These are phyloP conservation scores for Protonemura montana DNA, from an alignment of 2,888 invertebrate species.

Conservation along the genomic window DNA sequence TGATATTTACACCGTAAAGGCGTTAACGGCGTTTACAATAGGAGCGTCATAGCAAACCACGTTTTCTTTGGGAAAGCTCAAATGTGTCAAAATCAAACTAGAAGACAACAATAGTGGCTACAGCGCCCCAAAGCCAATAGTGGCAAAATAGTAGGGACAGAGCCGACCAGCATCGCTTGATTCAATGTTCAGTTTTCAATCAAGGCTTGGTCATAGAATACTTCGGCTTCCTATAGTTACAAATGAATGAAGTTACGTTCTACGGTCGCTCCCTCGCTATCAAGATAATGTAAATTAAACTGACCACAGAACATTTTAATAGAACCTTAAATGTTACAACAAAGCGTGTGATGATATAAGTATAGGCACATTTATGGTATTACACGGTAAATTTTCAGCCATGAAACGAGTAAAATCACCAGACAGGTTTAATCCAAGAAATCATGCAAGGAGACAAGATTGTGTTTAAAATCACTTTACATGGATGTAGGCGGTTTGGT, in stretches of 20 bases:
- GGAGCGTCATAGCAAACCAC: constrained; percentile 20
- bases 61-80: constrained; percentile 33
- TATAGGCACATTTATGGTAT: no score
- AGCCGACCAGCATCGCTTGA: neutral
- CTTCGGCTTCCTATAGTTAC: no score
- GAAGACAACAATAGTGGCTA: constrained; percentile 17
- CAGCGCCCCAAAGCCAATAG: neutral
- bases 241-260: no score
- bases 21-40: constrained; percentile 19
- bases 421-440: neutral
- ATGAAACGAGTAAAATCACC: neutral
- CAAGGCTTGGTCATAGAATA: no score
- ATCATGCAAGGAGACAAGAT: neutral
- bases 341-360: no score
- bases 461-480: neutral
- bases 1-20: constrained; percentile 40
- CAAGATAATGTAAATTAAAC: no score
- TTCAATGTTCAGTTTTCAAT: neutral
- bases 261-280: no score
- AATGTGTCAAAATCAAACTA: constrained; percentile 41
- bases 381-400: neutral
- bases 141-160: neutral
- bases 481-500: neutral
- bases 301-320: no score
- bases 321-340: no score